Evolutionary conservation across 2,888 invertebrate genomes (phyloP).

Genomic region (Synanthedon formicaeformis): DNA sequence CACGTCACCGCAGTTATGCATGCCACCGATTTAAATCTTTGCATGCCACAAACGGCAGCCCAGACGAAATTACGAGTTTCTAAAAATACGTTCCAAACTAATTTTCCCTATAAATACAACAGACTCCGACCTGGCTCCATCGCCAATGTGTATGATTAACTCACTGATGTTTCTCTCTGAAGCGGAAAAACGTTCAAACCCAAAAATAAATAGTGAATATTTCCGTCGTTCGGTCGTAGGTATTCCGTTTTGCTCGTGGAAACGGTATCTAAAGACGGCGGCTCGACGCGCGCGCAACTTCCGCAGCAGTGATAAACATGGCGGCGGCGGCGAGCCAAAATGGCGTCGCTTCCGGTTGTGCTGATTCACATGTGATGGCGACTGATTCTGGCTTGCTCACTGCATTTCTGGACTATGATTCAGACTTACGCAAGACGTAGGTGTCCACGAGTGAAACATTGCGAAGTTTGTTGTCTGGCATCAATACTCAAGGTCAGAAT

Average conservation of each 20-base stretch:
- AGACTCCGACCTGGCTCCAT: constrained; percentile 19
- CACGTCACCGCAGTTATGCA: constrained; percentile 7
- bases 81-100: constrained; percentile 25
- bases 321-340: constrained; percentile 56
- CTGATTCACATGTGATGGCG: constrained; percentile 58
- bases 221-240: constrained; percentile 39
- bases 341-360: constrained; percentile 65
- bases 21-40: too few species aligned
- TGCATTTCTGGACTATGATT: constrained; percentile 65
- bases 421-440: constrained; percentile 58
- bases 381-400: constrained; percentile 55
- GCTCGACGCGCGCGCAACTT: constrained; percentile 66
- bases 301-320: constrained; percentile 67
- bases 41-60: constrained; percentile 18
- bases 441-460: constrained; percentile 39
- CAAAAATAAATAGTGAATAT: constrained; percentile 61
- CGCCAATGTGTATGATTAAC: constrained; percentile 55
- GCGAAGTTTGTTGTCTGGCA: constrained; percentile 40
- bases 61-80: constrained; percentile 41
- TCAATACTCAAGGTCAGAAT: constrained; percentile 10
- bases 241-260: constrained; percentile 51
- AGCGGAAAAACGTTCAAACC: constrained; percentile 60
- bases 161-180: constrained; percentile 53
- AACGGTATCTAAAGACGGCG: constrained; percentile 60
- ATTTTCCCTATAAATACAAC: constrained; percentile 53